Conservation (phyloP, 1,140 invertebrate genomes). For the Danaus melanippus region DNA sequence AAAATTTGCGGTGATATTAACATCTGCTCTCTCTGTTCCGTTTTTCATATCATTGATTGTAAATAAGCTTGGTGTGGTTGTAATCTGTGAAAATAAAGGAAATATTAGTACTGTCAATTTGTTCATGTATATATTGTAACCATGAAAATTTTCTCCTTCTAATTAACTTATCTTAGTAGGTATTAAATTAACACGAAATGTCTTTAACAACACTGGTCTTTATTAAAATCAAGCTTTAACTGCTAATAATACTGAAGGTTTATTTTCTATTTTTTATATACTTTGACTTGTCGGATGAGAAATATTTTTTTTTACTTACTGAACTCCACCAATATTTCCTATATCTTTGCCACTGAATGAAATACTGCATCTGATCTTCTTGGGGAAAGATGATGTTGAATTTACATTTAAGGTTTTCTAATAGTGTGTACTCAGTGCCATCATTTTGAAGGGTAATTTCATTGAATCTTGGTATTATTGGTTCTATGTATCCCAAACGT, state of each 20-base stretch:
- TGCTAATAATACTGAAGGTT: too few relatives aligned
- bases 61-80: slow-evolving; percentile 77
- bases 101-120: too few relatives aligned
- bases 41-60: slow-evolving; percentile 71
- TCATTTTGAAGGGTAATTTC: slow-evolving; percentile 23
- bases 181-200: too few relatives aligned
- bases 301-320: slow-evolving; percentile 48
- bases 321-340: slow-evolving; percentile 87
- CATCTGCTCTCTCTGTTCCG: slow-evolving; percentile 37
- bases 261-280: too few relatives aligned
- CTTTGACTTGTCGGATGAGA: too few relatives aligned
- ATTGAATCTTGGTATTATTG: slow-evolving; percentile 18
- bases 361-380: slow-evolving; percentile 70
- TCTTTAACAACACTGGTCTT: too few relatives aligned
- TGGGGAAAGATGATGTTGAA: slow-evolving; percentile 37
- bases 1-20: slow-evolving; percentile 73
- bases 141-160: too few relatives aligned
- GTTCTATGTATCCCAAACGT: slow-evolving; percentile 37
- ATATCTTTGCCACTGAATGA: slow-evolving; percentile 80
- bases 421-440: slow-evolving; percentile 12
- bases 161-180: too few relatives aligned
- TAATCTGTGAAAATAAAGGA: slow-evolving; percentile 70
- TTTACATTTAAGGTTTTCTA: slow-evolving; percentile 26
- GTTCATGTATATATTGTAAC: too few relatives aligned
- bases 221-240: too few relatives aligned